Evolutionary conservation across 1,140 invertebrate species (phyloP), one percentile per base, ranked within the genome.

Genomic region (Hyposmocoma kahamanoa): DNA sequence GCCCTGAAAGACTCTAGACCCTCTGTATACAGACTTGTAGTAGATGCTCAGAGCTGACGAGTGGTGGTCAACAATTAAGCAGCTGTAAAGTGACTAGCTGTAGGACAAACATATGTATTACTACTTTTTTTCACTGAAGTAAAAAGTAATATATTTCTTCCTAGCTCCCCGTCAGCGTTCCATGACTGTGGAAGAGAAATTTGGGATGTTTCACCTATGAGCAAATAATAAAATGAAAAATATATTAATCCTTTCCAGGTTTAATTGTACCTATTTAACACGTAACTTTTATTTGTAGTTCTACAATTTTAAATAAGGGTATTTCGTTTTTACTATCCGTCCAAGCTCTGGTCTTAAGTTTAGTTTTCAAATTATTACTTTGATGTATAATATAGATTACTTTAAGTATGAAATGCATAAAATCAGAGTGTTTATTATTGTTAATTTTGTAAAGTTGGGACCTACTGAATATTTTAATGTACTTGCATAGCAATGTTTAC

Each of bases 311-410:
- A 36, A 22, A 17, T 24, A 36, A 21, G 11, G 9, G 18, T 44
- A 44, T 34, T 39, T 22, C 9, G 17, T 9, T 38, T 38, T 45
- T 51, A 38, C 22, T 49, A 42, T 57, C 59, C 59, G 59, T 62
- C 59, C 59, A 58, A 62, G 54, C 34, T 62, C 59, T 62, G 59
- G 59, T 62, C 59, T 57, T 58, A 58, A 53, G 34, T 49, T 56
- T 50, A 58, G 54, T 57, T 52, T 48, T 49, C 34, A 47, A 17
- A 47, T 28, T 38, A 47, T 22, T 38, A 39, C 32, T 28, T 47
- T 22, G 22, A 47, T 19, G 18, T 47, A 5, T 47, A 36, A 26
- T 26, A 6, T 26, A 26, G 11, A 26, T 6, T 26, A 26, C 5
- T 26, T 6, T 26, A 26, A 50, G 42, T 21, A 36, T 47, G 22